Base-by-base conservation (phyloP, 2,113 vertebrate genomes). In the Camelus bactrianus region DNA sequence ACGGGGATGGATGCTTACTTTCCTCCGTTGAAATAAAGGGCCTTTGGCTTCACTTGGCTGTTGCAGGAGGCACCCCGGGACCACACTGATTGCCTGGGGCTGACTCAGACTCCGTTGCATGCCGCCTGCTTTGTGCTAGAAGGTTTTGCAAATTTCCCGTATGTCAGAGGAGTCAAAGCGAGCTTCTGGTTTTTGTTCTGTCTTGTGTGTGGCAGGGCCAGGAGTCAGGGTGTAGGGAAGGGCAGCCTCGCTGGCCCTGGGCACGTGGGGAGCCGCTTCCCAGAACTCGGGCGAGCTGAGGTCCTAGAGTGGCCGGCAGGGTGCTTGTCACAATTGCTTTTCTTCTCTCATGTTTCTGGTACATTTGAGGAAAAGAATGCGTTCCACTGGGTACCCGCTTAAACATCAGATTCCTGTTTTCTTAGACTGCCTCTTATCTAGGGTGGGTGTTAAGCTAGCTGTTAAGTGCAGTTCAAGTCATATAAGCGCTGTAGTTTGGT, bases 341-440 rank as follows among this genome's bases (percentile, higher is more conserved):
- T 89, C 38, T 83, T 65, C 28, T 64, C 3, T 50, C 32, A 83
- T 73, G 22, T 46, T 76, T 69, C 79, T 26, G 28, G 35, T 83
- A 54, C 48, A 79, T 93, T 93, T 91, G 82, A 77, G 50, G 64
- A 60, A 86, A 89, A 73, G 22, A 58, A 82, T 48, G 38, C 38
- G 13, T 88, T 77, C 50, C 8, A 80, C 26, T 17, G 2, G 19
- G 26, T 60, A 82, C 8, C 70, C 26, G 20, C 87, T 92, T 93
- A 93, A 93, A 83, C 64, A 92, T 85, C 80, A 85, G 94, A 83
- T 86, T 77, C 48, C n/a, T 65, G 1, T 89, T 91, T 94, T 85
- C 89, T 86, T 83, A 79, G 65, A 92, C 75, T 73, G 82, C 56
- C 54, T 93, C 24, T 91, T 91, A 77, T n/a, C n/a, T 56, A 84